phyloP scores from a whole-genome alignment of 2,113 vertebrate genomes.

The Lophius piscatorius region DNA sequence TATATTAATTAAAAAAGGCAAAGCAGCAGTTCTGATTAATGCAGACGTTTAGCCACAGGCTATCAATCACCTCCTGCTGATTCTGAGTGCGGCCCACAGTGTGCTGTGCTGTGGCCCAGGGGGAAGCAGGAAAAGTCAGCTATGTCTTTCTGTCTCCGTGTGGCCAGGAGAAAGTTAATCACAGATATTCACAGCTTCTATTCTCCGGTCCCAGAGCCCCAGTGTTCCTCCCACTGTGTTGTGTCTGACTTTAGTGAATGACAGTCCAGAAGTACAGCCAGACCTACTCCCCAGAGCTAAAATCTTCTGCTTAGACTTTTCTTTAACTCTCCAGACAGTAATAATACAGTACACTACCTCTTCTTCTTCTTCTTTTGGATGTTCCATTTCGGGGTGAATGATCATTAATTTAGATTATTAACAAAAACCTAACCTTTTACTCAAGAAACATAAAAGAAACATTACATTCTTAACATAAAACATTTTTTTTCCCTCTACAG shows the following conservation, averaged over 20 bases:
- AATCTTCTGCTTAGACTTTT: no score
- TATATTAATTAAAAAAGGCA: slow-evolving; percentile 13
- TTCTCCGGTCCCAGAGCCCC: slow-evolving; percentile 14
- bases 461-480: no score
- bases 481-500: no score
- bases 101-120: slow-evolving; percentile 11
- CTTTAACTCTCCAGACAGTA: no score
- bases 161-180: slow-evolving; percentile 47
- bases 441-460: no score
- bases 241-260: not conserved
- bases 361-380: no score
- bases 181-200: slow-evolving; percentile 32
- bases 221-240: slow-evolving; percentile 8
- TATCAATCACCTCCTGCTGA: slow-evolving; percentile 59
- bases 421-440: no score
- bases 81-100: slow-evolving; percentile 31
- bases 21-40: slow-evolving; percentile 31
- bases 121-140: slow-evolving; percentile 35
- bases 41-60: slow-evolving; percentile 33
- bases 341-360: no score
- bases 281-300: no score
- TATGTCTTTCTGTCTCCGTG: slow-evolving; percentile 32
- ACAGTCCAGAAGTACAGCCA: slow-evolving; percentile 25
- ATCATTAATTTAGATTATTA: no score
- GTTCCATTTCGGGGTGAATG: no score